These are phyloP conservation scores for Gobiocypris rarus DNA, from an alignment of 2,113 vertebrate species.

Conservation along the genomic window DNA sequence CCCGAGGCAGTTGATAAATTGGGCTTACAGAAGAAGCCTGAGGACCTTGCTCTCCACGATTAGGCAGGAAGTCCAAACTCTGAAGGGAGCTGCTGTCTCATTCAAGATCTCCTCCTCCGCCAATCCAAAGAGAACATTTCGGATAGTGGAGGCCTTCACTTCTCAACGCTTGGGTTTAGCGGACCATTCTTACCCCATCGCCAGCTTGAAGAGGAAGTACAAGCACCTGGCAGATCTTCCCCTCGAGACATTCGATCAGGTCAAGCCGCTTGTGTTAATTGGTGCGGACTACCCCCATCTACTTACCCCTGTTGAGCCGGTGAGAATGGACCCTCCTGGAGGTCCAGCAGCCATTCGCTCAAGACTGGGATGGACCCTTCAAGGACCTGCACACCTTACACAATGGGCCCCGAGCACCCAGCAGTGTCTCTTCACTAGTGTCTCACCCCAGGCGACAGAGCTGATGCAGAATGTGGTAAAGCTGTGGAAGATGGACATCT, in stretches of 20 bases:
- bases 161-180: too few species aligned
- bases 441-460: not conserved
- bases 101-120: too few species aligned
- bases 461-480: not conserved
- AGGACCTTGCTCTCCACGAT: too few species aligned
- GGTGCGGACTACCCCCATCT: not conserved
- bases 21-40: too few species aligned
- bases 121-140: too few species aligned
- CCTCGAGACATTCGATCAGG: not conserved
- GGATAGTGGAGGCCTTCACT: too few species aligned
- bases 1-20: too few species aligned
- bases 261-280: not conserved
- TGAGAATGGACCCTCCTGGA: not conserved
- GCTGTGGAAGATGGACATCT: not conserved
- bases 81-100: too few species aligned
- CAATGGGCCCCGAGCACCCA: not conserved
- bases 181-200: too few species aligned
- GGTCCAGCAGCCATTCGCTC: not conserved
- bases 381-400: not conserved
- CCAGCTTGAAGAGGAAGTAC: not conserved
- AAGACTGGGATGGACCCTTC: not conserved
- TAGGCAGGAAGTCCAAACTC: too few species aligned
- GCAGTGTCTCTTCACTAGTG: slow-evolving; percentile 1
- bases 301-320: not conserved
- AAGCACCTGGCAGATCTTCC: not conserved